These are phyloP conservation scores for Rotaria socialis DNA, from an alignment of 2,888 invertebrate genomes.

Conservation along the genomic window DNA sequence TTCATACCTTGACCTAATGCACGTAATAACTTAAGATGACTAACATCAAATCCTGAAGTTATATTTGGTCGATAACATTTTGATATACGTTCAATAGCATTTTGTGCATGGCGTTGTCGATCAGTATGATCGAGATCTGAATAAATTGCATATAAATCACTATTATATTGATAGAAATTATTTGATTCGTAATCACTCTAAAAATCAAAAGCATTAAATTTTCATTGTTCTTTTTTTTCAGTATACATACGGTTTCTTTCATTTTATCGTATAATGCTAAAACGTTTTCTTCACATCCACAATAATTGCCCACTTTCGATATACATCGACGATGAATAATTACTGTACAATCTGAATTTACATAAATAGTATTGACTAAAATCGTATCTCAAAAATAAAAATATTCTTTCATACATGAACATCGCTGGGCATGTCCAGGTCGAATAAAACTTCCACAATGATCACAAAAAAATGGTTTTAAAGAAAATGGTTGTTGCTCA, in stretches of 20 bases:
- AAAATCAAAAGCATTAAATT: neutral
- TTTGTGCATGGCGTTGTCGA: neutral
- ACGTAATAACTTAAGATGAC: neutral
- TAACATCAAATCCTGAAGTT: neutral
- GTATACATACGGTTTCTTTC: neutral
- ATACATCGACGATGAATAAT: neutral
- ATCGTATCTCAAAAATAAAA: neutral
- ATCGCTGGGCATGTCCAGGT: neutral
- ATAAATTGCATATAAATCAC: constrained; percentile 9
- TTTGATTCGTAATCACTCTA: neutral
- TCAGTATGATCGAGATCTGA: neutral
- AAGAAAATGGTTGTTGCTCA: constrained; percentile 15
- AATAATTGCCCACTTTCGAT: constrained; percentile 16
- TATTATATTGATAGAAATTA: neutral
- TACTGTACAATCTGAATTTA: neutral
- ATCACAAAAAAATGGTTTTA: constrained; percentile 8
- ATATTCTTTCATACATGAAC: neutral
- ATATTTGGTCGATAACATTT: neutral
- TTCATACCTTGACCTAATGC: constrained; percentile 19
- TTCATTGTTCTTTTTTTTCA: too few species aligned
- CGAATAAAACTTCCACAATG: constrained; percentile 30
- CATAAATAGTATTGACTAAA: too few species aligned
- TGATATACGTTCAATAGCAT: constrained; percentile 19
- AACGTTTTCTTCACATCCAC: constrained; percentile 1
- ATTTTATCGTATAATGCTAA: neutral